Base-by-base conservation (phyloP, 2,888 invertebrate genomes). In the Malthinus seriepunctatus region DNA sequence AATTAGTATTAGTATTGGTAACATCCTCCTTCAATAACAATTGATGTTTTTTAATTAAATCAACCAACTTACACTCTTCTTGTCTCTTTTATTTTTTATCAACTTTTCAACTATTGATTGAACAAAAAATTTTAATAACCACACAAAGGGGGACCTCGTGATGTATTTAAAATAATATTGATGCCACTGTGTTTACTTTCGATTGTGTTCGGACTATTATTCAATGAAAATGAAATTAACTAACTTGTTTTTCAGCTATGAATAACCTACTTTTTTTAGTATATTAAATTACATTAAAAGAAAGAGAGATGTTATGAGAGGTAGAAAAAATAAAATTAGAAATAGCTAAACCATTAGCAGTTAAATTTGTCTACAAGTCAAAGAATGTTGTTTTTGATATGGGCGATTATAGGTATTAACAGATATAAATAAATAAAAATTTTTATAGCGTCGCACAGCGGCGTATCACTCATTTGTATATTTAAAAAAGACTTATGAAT, bases 11-110 rank as follows among this genome's bases (percentile, higher is more conserved):
- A 66, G 66, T 69, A 67, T 67, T 67, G 69, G 69, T 69, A 67
- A 69, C 69, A 69, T 69, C 69, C 69, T 68, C 63, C 67, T 69
- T 69, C 67, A 69, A 69, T 67, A 66, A 63, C 67, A 67, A 66
- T 64, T 67, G 65, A 67, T 65, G 64, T 55, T 58, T 60, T 23
- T 65, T 65, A 67, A 62, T 62, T 58, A 56, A 56, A 54, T 53
- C 53, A 15, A 42, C 23, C 39, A 42, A 42, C 15, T 42, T 15
- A 47, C 56, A 50, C 51, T 37, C 49, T 46, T 42, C 49, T 39
- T 38, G 35, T 32, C 7, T 12, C 8, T 11, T 12, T 39, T 38
- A 23, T 32, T 11, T 12, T 39, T 11, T 12, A 2, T 39, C 39
- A 11, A 8, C 12, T 14, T n/a, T 15, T 12, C 9, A 14, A 9